Evolutionary conservation across 2,888 invertebrate genomes (phyloP).

Genomic region (Argyresthia goedartella): DNA sequence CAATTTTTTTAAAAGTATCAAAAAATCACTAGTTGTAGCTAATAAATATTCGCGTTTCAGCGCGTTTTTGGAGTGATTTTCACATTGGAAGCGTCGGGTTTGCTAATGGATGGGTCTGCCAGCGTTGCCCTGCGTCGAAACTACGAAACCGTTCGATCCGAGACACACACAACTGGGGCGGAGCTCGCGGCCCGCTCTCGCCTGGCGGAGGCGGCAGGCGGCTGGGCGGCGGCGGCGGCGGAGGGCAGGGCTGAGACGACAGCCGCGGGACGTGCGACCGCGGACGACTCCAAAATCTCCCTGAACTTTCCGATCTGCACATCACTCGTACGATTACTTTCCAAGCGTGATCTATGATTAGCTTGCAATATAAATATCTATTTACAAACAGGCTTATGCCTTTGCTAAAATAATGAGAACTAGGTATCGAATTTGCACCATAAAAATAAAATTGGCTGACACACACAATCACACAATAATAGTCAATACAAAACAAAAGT

Average conservation of each 20-base stretch:
- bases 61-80: constrained; percentile 21
- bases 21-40: background rate
- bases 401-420: too few relatives aligned
- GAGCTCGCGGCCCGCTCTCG: constrained; percentile 20
- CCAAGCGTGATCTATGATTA: too few relatives aligned
- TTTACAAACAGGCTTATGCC: too few relatives aligned
- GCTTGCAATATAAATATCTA: too few relatives aligned
- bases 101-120: background rate
- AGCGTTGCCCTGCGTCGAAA: constrained; percentile 28
- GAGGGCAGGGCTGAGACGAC: background rate
- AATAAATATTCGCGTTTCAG: constrained; percentile 24
- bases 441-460: too few relatives aligned
- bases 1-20: background rate
- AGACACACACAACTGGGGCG: constrained; percentile 63
- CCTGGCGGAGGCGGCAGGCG: constrained; percentile 17
- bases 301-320: too few relatives aligned
- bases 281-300: too few relatives aligned
- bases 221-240: constrained; percentile 55
- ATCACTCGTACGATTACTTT: too few relatives aligned
- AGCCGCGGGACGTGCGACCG: background rate
- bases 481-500: too few relatives aligned
- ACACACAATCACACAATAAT: too few relatives aligned
- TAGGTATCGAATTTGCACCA: too few relatives aligned
- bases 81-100: background rate
- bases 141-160: constrained; percentile 67